phyloP scores from a whole-genome alignment of 2,797 vertebrate genomes.

The Amazona finschi region DNA sequence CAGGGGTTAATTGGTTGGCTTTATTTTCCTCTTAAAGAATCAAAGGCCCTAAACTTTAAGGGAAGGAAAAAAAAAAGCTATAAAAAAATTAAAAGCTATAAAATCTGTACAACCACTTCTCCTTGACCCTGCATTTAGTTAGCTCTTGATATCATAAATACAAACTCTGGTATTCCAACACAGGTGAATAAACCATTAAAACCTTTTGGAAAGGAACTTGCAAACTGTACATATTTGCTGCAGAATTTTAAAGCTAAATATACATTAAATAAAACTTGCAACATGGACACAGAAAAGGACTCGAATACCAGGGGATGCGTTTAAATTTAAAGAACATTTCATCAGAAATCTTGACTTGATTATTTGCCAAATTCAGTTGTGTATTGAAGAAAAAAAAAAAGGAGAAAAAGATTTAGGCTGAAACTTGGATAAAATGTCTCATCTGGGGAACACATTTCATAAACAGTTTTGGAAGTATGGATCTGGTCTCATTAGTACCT shows the following conservation, averaged over 20 bases:
- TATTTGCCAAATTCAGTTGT: slow-evolving; percentile 62
- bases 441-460: slow-evolving; percentile 65
- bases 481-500: slow-evolving; percentile 68
- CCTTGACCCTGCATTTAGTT: slow-evolving; percentile 57
- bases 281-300: slow-evolving; percentile 17
- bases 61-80: not conserved
- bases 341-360: slow-evolving; percentile 56
- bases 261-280: slow-evolving; percentile 48
- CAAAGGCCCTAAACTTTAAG: slow-evolving; percentile 72
- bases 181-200: slow-evolving; percentile 24
- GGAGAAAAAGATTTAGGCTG: slow-evolving; percentile 39
- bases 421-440: slow-evolving; percentile 68
- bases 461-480: slow-evolving; percentile 64
- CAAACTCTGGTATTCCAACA: not conserved
- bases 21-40: slow-evolving; percentile 77
- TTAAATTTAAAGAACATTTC: slow-evolving; percentile 65
- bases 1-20: slow-evolving; percentile 81
- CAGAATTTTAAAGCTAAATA: slow-evolving; percentile 48
- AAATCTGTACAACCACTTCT: slow-evolving; percentile 54
- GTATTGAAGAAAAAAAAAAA: slow-evolving; percentile 23
- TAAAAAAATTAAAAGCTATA: slow-evolving; percentile 36
- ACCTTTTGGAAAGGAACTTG: slow-evolving; percentile 27
- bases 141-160: slow-evolving; percentile 48
- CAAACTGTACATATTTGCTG: slow-evolving; percentile 18
- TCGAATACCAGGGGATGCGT: slow-evolving; percentile 30